Evolutionary conservation across 53 echinoderm and acorn worm genomes (phyloP).

Genomic region (Temnopleurus reevesii): DNA sequence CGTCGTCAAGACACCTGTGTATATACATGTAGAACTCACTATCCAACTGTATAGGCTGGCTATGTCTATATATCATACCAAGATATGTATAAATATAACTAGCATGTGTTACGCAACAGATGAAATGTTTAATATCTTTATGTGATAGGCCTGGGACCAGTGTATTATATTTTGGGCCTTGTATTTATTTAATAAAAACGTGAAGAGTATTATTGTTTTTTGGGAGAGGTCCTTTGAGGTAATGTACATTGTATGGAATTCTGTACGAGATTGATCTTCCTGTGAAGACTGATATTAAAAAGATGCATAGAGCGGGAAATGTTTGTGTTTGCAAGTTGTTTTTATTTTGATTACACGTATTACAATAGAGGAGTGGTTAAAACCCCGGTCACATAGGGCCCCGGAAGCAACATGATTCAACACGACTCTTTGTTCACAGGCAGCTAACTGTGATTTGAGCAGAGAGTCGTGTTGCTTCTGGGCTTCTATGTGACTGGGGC

Average conservation of each 20-base stretch:
- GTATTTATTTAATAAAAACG: conserved; percentile 56
- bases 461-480: no score
- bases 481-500: no score
- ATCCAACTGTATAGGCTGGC: background rate
- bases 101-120: conserved; percentile 46
- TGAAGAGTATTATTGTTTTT: background rate
- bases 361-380: no score
- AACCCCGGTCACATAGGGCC: no score
- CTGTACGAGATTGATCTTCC: conserved; percentile 13
- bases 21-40: background rate
- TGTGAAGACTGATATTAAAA: conserved; percentile 31
- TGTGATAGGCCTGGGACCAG: conserved; percentile 46
- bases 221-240: background rate
- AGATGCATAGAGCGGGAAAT: conserved; percentile 40
- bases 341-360: background rate
- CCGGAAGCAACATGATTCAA: no score
- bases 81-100: conserved; percentile 25
- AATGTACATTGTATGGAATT: conserved; percentile 45
- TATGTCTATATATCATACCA: background rate
- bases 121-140: background rate
- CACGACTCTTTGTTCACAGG: no score
- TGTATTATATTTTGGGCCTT: conserved; percentile 48
- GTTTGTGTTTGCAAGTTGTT: background rate
- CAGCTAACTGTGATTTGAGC: no score
- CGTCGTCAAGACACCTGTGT: background rate